Base-by-base conservation (phyloP, 2,113 vertebrate species). In the Scomber scombrus region DNA sequence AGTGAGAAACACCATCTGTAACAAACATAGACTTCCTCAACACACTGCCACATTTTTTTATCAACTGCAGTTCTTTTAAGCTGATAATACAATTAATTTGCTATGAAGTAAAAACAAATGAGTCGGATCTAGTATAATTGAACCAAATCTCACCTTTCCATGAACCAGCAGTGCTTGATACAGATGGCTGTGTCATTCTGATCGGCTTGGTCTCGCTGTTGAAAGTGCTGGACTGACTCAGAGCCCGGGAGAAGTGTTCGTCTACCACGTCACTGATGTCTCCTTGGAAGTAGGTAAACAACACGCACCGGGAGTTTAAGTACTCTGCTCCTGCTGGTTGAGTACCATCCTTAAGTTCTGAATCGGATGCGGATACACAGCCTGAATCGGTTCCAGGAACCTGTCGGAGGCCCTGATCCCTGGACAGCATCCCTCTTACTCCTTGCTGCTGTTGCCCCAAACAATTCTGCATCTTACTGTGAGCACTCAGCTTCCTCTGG, bases 211-310 rank as follows among this genome's bases (percentile, higher is more conserved):
- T 65, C 78, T 98, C 96, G 18, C 94, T 92, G 90, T 63, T 95
- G 91, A 98, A 97, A 93, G 90, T 94, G 85, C 95, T 95, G 80
- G 95, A 84, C 96, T 98, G 97, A 91, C 97, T 98, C 88, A 99
- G 95, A 89, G 98, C 98, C 79, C 98, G 96, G 46, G 97, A 97
- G 91, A 99, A 99, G 88, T 99, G 98, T 88, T 99, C 97, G 72
- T 99, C 98, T 80, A 99, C 98, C 90, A 98, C 97, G 7, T 98
- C 97, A 4, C 96, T 95, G 71, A 99, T 98, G 92, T 99, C 95
- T 64, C 98, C 98, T 87, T 97, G 97, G 95, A 99, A 99, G 93
- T 99, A 99, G 66, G 97, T 99, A 95, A 99, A 98, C 93, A 99
- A 95, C 89, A 99, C 96, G 78, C 98, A 99, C 81, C 97, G 96